phyloP scores from a whole-genome alignment of 2,888 invertebrate species.

The Scelioninae gen. 1 region DNA sequence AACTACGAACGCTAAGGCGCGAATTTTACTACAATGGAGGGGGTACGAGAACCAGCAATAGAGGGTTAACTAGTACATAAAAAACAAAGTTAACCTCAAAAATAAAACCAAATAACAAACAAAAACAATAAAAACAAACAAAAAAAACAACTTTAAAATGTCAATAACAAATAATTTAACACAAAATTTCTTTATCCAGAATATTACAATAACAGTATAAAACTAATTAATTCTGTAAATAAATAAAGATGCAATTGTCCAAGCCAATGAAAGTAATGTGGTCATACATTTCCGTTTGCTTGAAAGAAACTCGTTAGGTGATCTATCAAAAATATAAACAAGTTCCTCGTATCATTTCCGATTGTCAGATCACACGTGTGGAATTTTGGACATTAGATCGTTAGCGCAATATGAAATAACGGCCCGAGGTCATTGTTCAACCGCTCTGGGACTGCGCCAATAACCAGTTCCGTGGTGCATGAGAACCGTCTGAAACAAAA shows the following conservation, averaged over 20 bases:
- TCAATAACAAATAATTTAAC: too few relatives aligned
- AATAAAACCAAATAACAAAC: too few relatives aligned
- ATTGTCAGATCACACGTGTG: slow-evolving; percentile 69
- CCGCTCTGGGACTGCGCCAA: slow-evolving; percentile 80
- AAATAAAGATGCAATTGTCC: not conserved
- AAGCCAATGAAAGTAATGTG: not conserved
- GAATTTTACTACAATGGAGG: too few relatives aligned
- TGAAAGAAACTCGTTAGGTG: slow-evolving; percentile 52
- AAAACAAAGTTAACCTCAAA: too few relatives aligned
- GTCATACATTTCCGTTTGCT: slow-evolving; percentile 30
- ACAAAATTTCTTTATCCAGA: too few relatives aligned
- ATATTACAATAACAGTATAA: too few relatives aligned
- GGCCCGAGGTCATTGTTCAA: slow-evolving; percentile 82
- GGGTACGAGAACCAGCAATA: too few relatives aligned
- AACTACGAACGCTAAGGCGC: too few relatives aligned
- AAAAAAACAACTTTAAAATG: too few relatives aligned
- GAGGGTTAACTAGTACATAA: too few relatives aligned
- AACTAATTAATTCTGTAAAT: too few relatives aligned
- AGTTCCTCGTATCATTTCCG: slow-evolving; percentile 60
- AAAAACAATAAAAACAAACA: too few relatives aligned
- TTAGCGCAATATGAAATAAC: slow-evolving; percentile 77
- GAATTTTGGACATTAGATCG: slow-evolving; percentile 71
- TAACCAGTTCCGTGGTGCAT: slow-evolving; percentile 82
- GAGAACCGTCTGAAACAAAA: slow-evolving; percentile 83
- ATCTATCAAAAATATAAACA: slow-evolving; percentile 56